These are phyloP conservation scores for Pseudococcus viburni DNA, from an alignment of 2,888 invertebrate genomes.

Conservation along the genomic window DNA sequence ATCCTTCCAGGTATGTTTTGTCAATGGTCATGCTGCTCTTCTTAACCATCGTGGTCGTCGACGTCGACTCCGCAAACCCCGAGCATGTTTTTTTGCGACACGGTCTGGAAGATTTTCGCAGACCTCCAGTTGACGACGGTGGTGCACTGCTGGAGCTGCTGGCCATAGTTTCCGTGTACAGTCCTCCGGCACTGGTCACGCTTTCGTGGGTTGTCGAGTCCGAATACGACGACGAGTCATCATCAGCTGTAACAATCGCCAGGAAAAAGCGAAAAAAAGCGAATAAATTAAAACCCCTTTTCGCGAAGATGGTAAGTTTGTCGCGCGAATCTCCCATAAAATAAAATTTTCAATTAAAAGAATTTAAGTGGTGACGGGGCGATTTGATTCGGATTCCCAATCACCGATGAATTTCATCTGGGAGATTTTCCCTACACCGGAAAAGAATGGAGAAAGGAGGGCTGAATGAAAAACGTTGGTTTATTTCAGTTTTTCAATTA, in stretches of 20 bases:
- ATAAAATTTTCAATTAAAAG: background rate
- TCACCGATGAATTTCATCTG: background rate
- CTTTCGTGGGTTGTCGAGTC: constrained; percentile 24
- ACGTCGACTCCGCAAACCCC: background rate
- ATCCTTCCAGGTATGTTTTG: constrained; percentile 9
- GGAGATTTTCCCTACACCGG: background rate
- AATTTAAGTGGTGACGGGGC: background rate
- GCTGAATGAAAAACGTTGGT: too few species aligned
- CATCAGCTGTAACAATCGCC: constrained; percentile 9
- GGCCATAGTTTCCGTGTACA: constrained; percentile 8
- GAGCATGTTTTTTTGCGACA: constrained; percentile 45
- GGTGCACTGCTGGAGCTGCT: background rate
- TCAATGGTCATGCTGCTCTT: background rate
- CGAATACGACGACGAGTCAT: constrained; percentile 45
- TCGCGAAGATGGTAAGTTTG: background rate
- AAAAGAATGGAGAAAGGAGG: too few species aligned
- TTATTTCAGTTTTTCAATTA: background rate
- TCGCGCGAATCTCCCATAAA: background rate
- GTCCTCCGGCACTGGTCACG: constrained; percentile 31
- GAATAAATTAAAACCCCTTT: background rate
- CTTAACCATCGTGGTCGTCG: background rate
- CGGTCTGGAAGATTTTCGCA: constrained; percentile 48
- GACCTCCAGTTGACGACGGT: constrained; percentile 7
- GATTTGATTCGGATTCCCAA: background rate
- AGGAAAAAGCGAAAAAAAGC: background rate